A percentile compares a stretch with the other conserved stretches of the same genome.
These are phyloP conservation scores for Myrmecophaga tridactyla DNA, from an alignment of 2,113 vertebrate species.

Conservation along the genomic window DNA sequence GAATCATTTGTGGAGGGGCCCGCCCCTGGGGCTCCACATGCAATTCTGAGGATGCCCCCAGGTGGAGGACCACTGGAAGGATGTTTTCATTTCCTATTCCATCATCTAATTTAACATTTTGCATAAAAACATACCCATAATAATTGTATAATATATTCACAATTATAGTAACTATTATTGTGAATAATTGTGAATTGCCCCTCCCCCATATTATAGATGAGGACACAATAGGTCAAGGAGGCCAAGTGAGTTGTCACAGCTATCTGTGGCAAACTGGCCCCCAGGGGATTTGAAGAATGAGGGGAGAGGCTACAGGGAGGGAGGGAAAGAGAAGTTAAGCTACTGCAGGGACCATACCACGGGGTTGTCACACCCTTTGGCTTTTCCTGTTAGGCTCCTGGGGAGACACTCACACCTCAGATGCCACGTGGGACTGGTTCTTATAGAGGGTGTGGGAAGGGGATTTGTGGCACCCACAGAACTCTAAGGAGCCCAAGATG, in stretches of 20 bases:
- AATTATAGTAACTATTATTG: too few relatives aligned
- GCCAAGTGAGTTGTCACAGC: not conserved
- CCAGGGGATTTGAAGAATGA: not conserved
- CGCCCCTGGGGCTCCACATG: accelerated
- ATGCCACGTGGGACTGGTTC: too few relatives aligned
- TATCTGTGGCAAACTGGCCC: not conserved
- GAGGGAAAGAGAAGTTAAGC: not conserved
- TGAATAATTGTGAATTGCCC: too few relatives aligned
- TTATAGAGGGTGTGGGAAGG: not conserved
- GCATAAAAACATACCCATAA: not conserved
- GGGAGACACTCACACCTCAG: not conserved
- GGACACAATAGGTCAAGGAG: not conserved
- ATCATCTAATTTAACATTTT: not conserved
- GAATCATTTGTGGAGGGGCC: accelerated
- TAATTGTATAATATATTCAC: too few relatives aligned
- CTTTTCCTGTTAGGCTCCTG: not conserved
- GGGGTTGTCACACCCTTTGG: accelerated
- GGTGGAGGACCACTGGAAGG: not conserved
- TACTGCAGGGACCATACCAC: not conserved
- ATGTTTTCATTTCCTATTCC: not conserved
- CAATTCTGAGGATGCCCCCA: not conserved
- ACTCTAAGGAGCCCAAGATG: not conserved
- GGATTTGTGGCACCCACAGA: too few relatives aligned
- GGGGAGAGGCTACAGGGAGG: not conserved
- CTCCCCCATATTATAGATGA: not conserved